Base-by-base conservation (phyloP, 2,888 invertebrate species). In the Eupsilia transversa region DNA sequence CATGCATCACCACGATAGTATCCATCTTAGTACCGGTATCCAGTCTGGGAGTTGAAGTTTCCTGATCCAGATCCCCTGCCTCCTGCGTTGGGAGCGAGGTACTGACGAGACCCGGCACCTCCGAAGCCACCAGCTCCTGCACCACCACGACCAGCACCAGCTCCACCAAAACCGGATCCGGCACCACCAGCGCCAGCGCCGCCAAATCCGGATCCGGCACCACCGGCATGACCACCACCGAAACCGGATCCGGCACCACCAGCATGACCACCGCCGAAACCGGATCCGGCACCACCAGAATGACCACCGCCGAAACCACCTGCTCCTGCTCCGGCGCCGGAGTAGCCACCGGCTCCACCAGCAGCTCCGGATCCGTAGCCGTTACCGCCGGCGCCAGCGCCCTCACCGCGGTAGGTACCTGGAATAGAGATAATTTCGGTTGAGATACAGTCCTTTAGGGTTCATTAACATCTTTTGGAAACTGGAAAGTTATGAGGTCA, bases 391-490 rank as follows among this genome's bases (percentile, higher is more conserved):
- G 88, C 79, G 20, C 87, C 87, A 60, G 86, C 88, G 27, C 92
- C 96, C 78, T 96, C 96, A 86, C 96, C 96, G 88, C 91, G 94
- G 94, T 96, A 96, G 41, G 94, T 88, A 79, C 96, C 96, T 96
- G 91, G 1, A 92, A 90, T 54, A 14, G 35, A 41, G 4, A n/a
- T 4, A 33, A 59, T 56, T 64, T 66, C 12, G 43, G 1, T 57
- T 52, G 1, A 60, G 20, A 65, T 30, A 52, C 57, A 46, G 17
- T 35, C n/a, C 33, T 7, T 35, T 5, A 33, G 7, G 1, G 33
- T 35, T 4, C 7, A 20, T 33, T 14, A 33, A 14, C 20, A 33
- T 30, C 10, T 23, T 10, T 12, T n/a, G 17, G 10, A 33, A 12
- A 63, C 10, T n/a, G 0, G 12, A 67, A 52, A 52, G 23, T n/a